Base-by-base conservation (phyloP, 64 coral and sea anemone species). In the Actinia tenebrosa region DNA sequence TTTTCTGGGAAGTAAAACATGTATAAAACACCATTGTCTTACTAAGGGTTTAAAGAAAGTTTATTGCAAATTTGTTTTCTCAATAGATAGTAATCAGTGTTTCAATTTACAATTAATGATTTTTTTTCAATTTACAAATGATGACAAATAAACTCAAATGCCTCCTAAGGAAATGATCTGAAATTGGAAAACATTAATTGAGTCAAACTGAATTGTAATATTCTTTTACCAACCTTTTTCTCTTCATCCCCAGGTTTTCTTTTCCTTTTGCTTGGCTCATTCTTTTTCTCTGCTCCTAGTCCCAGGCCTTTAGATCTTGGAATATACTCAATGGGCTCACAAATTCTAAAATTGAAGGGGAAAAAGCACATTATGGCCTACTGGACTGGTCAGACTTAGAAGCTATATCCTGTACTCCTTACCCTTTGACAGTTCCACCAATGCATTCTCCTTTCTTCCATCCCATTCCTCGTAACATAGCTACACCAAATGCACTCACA, bases 381-480 rank as follows among this genome's bases (percentile, higher is more conserved):
- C 10, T 2, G 10, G 7, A 16, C 2, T 14, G 15, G 7, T 58
- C 10, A 58, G 7, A 58, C 13, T 58, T 58, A 58, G 56, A 58
- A 58, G 56, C 7, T 16, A 58, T 11, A 58, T 58, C 10, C 15
- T 58, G 56, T 66, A 23, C 44, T 20, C 27, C n/a, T 81, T 83
- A 95, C 88, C 95, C 96, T 86, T 98, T 98, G 25, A 92, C 93
- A 2, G 78, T 90, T 18, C 96, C 96, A 37, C 96, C 96, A 83
- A 98, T 98, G 15, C 93, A 81, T 77, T 98, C 88, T 20, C 96
- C 96, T 86, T 98, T 95, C 53, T 91, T 98, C 93, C 96, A 98
- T 42, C 96, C 96, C 96, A 98, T 98, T 88, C 96, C 96, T 81
- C 96, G 46, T n/a, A 98, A 78, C 96, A 98, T 94, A 42, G 96